These are phyloP conservation scores for Thaumetopoea pityocampa DNA, from an alignment of 1,140 invertebrate genomes.

Conservation along the genomic window DNA sequence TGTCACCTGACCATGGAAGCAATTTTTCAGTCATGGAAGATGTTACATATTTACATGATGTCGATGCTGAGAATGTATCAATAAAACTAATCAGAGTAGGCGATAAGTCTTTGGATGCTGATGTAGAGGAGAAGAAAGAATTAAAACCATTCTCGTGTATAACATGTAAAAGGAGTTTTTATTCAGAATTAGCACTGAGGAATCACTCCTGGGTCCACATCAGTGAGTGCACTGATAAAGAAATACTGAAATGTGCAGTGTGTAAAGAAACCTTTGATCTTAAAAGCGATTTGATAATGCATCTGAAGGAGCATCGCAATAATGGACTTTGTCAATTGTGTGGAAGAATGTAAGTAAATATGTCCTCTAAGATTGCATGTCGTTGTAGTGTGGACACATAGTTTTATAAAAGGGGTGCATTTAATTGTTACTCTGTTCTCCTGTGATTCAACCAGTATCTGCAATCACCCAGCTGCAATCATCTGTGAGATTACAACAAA, in stretches of 20 bases:
- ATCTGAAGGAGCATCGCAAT: constrained; percentile 80
- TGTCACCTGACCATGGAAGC: constrained; percentile 23
- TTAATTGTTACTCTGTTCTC: too few relatives aligned
- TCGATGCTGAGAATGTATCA: constrained; percentile 56
- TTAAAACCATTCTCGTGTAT: constrained; percentile 51
- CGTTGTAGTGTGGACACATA: too few relatives aligned
- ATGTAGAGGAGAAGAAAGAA: constrained; percentile 23
- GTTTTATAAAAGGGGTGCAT: too few relatives aligned
- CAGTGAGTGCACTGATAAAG: constrained; percentile 28
- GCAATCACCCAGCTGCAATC: too few relatives aligned
- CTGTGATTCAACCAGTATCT: too few relatives aligned
- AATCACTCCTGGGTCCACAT: constrained; percentile 63
- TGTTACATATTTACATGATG: constrained; percentile 50
- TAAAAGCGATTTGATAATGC: constrained; percentile 80
- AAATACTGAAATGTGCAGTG: constrained; percentile 75
- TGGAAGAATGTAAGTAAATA: constrained; percentile 83
- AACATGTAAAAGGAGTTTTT: constrained; percentile 54
- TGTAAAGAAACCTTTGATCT: constrained; percentile 79
- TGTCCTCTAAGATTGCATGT: too few relatives aligned
- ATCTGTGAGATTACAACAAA: too few relatives aligned
- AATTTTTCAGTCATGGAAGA: constrained; percentile 30
- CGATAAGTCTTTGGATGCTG: constrained; percentile 16
- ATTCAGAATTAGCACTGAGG: constrained; percentile 59
- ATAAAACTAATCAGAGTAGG: constrained; percentile 56
- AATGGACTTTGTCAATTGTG: constrained; percentile 82